Base-by-base conservation (phyloP, 2,888 invertebrate species). In the Lampropteryx suffumata region DNA sequence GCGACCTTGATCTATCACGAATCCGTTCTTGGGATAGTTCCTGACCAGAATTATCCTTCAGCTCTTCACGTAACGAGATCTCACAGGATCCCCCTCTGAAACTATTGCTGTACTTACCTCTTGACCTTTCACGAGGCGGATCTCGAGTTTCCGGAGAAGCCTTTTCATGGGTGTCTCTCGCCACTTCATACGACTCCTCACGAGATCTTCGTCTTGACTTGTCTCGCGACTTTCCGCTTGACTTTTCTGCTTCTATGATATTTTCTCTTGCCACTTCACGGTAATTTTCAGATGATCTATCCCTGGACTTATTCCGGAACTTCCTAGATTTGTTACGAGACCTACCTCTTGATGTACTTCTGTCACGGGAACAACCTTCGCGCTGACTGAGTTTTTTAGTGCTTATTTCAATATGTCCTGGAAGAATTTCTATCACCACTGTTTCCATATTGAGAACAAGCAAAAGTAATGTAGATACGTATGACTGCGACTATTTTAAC, bases 361-460 rank as follows among this genome's bases (percentile, higher is more conserved):
- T 44, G n/a, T 21, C 21, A n/a, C 34, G 12, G 9, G 37, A 45
- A 11, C 39, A 5, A 43, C 17, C 21, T 34, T 21, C 17, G 12
- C 10, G 33, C 4, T 14, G 26, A 6, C 24, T n/a, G n/a, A n/a
- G 13, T 34, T 34, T 35, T 21, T 17, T 3, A 29, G 17, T 29
- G 34, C 8, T 26, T 13, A 28, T 33, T 28, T 28, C 11, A 24
- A 24, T 13, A 11, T 12, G 13, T 33, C 43, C 41, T n/a, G 42
- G 32, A 21, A 39, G 34, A 32, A 52, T 41, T 49, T 55, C 44
- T 10, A 57, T 51, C 12, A 58, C 37, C 8, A 58, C 24, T 14
- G 39, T 35, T 27, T 50, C 47, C 55, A 55, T 57, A 11, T 7
- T 49, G 41, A 26, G 26, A 13, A 26, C 39, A 24, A n/a, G n/a